Evolutionary conservation across 2,113 vertebrate species (phyloP), one percentile per base, ranked within the genome.

Genomic region (Todiramphus chloris): DNA sequence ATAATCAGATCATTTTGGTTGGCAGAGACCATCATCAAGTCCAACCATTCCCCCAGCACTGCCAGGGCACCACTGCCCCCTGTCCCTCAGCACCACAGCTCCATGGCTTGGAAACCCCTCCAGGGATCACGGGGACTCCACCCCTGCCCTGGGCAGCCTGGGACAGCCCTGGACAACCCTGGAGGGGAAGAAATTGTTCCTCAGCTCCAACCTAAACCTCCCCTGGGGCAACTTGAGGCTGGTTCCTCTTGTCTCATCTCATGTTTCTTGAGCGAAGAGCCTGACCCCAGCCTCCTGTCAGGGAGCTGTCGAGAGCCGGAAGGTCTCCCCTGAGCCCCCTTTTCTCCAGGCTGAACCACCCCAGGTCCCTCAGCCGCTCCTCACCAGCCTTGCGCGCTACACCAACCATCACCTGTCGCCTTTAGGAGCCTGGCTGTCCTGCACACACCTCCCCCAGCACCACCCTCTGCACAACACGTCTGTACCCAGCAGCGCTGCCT

Each of bases 401-500:
- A 60, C n/a, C 48, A 72, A 1, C 30, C 28, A 11, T 62, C 60
- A 62, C 80, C 59, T 74, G 25, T 76, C 83, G 51, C 78, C 23
- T 67, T n/a, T 58, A 11, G 6, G 58, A 69, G 19, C 24, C 67
- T 43, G 43, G 6, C 70, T 72, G 35, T 85, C 53, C 35, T 13
- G 5, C 14, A 31, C 69, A 35, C 8, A 3, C 16, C 28, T 24
- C 27, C 11, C 25, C 8, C 51, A 25, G 43, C 35, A 11, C 60
- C 74, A n/a, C 51, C 15, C 62, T 28, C 72, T 58, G 46, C 46
- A 0, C 3, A 2, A 28, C 31, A 6, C 1, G 0, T 44, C 63
- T 44, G 50, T 48, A 11, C 58, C 7, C 53, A 35, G 39, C 4
- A n/a, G 20, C 16, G 43, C 82, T 83, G 41, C 59, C 44, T 90